Evolutionary conservation across 1,140 invertebrate species (phyloP), one percentile per base, ranked within the genome.

Genomic region (Wiebesia pumilae): DNA sequence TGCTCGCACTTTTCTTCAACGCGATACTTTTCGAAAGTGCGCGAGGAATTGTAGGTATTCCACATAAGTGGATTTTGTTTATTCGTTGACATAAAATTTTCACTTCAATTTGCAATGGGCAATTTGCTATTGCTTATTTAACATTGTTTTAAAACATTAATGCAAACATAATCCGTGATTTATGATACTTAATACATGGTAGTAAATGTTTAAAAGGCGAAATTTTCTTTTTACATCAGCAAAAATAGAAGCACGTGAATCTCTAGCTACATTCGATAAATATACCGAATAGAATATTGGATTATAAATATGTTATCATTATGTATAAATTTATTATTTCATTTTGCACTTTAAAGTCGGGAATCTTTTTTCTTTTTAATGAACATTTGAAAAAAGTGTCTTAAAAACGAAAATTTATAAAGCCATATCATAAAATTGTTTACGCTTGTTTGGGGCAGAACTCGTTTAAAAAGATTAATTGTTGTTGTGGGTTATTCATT

Each of bases 321-420:
- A n/a, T n/a, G n/a, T n/a, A n/a, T n/a, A n/a, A n/a, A n/a, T n/a
- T n/a, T n/a, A n/a, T n/a, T n/a, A 21, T 62, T 62, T 62, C 4
- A 27, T 27, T 27, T 62, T 19, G 6, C 16, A 62, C 24, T 9
- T 16, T n/a, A n/a, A n/a, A n/a, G n/a, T n/a, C n/a, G n/a, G 24
- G 9, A 16, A 62, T 62, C 4, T 10, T 12, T 19, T 19, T 62
- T 19, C 19, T 62, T 21, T 62, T 62, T 12, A 62, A 62, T 62
- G 35, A 16, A 71, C 21, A 19, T 16, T 3, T 35, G 12, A 38
- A 3, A 19, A 33, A 21, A 35, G 30, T 71, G 16, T 73, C 35
- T 73, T 40, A 21, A 9, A 40, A 73, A 73, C 14, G 69, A 40
- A 73, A 73, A 73, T 73, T 73, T 73, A 73, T 73, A 40, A 73